These are phyloP conservation scores for Dolichopus griseipennis DNA, from an alignment of 2,888 invertebrate genomes.

Conservation along the genomic window DNA sequence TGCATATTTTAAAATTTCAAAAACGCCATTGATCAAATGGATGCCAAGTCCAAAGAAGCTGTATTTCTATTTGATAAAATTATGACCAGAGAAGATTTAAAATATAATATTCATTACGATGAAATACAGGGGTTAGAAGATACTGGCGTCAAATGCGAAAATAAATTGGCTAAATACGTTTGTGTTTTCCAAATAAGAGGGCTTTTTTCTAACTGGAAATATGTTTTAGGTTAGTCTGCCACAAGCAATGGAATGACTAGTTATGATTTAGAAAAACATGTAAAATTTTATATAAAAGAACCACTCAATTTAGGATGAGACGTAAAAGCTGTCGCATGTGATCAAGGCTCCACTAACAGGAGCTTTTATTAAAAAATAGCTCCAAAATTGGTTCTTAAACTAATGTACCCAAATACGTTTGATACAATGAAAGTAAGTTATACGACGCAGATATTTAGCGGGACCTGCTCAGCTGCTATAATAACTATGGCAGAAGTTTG, in stretches of 20 bases:
- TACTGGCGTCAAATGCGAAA: conserved; percentile 11
- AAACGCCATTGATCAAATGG: conserved; percentile 11
- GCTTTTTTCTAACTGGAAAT: conserved; percentile 12
- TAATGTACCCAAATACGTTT: conserved; percentile 15
- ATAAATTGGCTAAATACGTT: conserved; percentile 13
- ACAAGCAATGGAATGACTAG: conserved; percentile 4
- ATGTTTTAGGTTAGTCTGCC: conserved; percentile 12
- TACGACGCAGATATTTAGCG: conserved; percentile 14
- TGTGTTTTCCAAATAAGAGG: conserved; percentile 1
- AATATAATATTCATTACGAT: conserved; percentile 16
- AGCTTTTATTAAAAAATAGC: conserved; percentile 9
- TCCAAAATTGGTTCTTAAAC: conserved; percentile 15
- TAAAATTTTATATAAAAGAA: too few relatives aligned
- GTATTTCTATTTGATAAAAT: conserved; percentile 17
- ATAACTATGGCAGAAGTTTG: conserved; percentile 12
- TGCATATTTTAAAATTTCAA: conserved; percentile 10
- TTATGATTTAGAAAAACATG: too few relatives aligned
- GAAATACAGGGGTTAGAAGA: conserved; percentile 17
- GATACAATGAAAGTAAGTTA: conserved; percentile 17
- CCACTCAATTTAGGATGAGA: neutral
- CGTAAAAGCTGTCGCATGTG: conserved; percentile 11
- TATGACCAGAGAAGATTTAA: conserved; percentile 13
- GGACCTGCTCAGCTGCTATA: conserved; percentile 15
- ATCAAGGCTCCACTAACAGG: conserved; percentile 15
- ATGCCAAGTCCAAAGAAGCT: conserved; percentile 13